These are phyloP conservation scores for Rotaria magnacalcarata DNA, from an alignment of 2,888 invertebrate species.

Conservation along the genomic window DNA sequence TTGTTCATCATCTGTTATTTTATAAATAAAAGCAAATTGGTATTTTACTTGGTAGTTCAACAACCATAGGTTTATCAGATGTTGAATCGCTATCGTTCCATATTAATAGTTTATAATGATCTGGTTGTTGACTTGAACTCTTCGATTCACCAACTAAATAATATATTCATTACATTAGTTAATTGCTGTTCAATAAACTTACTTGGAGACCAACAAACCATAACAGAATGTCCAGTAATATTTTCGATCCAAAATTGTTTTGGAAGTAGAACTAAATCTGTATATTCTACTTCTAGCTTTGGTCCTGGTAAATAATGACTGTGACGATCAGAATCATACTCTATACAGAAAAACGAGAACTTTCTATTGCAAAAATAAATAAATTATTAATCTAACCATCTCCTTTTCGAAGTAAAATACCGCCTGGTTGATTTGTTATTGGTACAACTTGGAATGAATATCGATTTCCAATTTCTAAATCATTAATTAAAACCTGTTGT, in stretches of 20 bases:
- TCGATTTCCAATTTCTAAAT: constrained; percentile 56
- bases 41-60: not conserved
- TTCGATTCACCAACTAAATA: not conserved
- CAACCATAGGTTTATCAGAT: not conserved
- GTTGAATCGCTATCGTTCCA: not conserved
- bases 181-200: constrained; percentile 41
- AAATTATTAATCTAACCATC: not conserved
- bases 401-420: constrained; percentile 47
- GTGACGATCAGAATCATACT: not conserved
- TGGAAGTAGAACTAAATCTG: constrained; percentile 56
- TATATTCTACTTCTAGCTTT: constrained; percentile 50
- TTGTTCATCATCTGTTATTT: not conserved
- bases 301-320: constrained; percentile 28
- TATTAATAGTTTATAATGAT: not conserved
- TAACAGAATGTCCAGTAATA: constrained; percentile 59
- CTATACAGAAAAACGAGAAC: not conserved
- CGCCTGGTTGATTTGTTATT: constrained; percentile 58
- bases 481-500: constrained; percentile 54
- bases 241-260: constrained; percentile 57
- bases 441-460: constrained; percentile 57
- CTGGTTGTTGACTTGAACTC: not conserved
- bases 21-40: not conserved
- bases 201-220: constrained; percentile 59
- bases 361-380: not conserved
- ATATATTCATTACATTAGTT: not conserved